These are phyloP conservation scores for Pachypeltis micranthus DNA, from an alignment of 1,140 invertebrate species.

Conservation along the genomic window DNA sequence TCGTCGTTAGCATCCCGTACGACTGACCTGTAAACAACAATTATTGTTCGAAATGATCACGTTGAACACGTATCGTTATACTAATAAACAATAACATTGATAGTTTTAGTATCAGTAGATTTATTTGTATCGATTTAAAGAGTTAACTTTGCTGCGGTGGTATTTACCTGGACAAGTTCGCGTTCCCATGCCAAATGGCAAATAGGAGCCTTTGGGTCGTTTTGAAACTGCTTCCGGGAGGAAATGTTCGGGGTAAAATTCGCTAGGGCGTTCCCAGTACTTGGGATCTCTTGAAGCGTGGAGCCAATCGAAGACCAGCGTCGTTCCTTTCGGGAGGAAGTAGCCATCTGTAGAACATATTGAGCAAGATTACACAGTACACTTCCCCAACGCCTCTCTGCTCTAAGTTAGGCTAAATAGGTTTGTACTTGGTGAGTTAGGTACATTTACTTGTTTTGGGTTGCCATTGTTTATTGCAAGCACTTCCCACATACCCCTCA, in stretches of 20 bases:
- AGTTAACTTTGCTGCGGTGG: too few relatives aligned
- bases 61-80: too few relatives aligned
- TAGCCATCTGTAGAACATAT: neutral
- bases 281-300: conserved; percentile 30
- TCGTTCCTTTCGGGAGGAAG: neutral
- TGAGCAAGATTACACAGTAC: too few relatives aligned
- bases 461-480: too few relatives aligned
- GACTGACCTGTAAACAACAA: neutral
- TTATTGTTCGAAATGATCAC: neutral
- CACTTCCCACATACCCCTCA: too few relatives aligned
- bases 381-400: too few relatives aligned
- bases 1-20: neutral
- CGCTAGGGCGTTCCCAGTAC: conserved; percentile 41
- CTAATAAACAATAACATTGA: too few relatives aligned
- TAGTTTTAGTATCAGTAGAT: too few relatives aligned
- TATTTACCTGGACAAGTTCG: conserved; percentile 40
- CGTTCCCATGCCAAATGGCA: conserved; percentile 40
- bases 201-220: conserved; percentile 30
- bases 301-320: neutral
- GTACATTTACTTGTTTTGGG: too few relatives aligned
- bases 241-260: conserved; percentile 45
- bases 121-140: too few relatives aligned
- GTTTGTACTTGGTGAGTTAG: too few relatives aligned
- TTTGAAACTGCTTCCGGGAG: conserved; percentile 35
- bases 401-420: too few relatives aligned